A percentile compares a stretch with the other conserved stretches of the same genome.
These are phyloP conservation scores for Ypsolopha sequella DNA, from an alignment of 2,888 invertebrate species.

Conservation along the genomic window DNA sequence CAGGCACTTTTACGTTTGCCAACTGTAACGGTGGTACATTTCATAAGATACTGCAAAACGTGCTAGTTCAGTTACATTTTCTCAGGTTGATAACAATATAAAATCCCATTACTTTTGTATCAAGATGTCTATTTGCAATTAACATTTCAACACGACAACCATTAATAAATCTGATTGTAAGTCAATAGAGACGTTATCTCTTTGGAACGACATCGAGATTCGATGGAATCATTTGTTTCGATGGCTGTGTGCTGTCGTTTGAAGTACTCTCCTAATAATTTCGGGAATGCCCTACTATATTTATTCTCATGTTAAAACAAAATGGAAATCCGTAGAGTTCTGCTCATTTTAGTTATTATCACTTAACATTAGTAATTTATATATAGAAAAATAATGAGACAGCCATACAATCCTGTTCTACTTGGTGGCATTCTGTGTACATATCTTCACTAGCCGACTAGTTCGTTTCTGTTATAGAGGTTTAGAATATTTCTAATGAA, in stretches of 20 bases:
- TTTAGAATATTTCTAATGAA: conserved; percentile 28
- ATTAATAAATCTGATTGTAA: conserved; percentile 21
- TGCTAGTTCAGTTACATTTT: neutral
- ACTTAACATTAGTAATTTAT: too few relatives aligned
- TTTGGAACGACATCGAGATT: neutral
- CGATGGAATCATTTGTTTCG: neutral
- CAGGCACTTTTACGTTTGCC: conserved; percentile 8
- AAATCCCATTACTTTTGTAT: conserved; percentile 1
- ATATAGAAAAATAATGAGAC: too few relatives aligned
- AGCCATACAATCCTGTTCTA: too few relatives aligned
- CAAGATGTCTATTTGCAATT: conserved; percentile 24
- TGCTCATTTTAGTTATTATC: too few relatives aligned
- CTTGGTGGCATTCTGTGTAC: too few relatives aligned
- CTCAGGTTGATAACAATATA: neutral
- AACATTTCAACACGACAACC: conserved; percentile 24
- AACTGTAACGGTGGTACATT: neutral
- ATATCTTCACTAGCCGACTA: neutral
- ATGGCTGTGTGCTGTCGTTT: neutral
- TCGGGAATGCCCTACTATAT: neutral
- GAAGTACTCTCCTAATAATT: neutral
- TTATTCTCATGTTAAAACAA: too few relatives aligned
- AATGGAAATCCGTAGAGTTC: too few relatives aligned
- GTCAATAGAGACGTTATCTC: conserved; percentile 14
- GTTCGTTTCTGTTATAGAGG: neutral
- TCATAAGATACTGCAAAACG: neutral